phyloP scores from a whole-genome alignment of 1,140 invertebrate genomes.

The Ruditapes philippinarum region DNA sequence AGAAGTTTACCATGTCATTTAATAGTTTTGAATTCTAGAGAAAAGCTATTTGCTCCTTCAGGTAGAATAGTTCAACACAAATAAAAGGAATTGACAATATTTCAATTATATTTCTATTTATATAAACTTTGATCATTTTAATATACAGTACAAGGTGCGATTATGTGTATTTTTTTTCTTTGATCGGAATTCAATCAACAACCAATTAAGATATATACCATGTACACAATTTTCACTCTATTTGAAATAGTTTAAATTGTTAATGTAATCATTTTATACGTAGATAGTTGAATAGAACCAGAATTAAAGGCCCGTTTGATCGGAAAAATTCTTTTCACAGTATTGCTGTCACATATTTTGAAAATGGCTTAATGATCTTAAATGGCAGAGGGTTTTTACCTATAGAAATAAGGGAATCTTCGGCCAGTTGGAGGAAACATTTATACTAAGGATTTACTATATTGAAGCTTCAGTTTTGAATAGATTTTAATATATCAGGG shows the following conservation, averaged over 20 bases:
- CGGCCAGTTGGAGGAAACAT: not conserved
- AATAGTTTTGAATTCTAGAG: no score
- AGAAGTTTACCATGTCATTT: no score
- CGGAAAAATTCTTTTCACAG: not conserved
- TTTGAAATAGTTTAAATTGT: not conserved
- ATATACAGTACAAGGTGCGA: no score
- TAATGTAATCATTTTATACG: not conserved
- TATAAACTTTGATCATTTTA: no score
- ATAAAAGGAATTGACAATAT: no score
- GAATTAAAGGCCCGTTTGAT: not conserved
- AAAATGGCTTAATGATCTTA: slow-evolving; percentile 12
- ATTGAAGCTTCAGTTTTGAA: not conserved
- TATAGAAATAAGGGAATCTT: not conserved
- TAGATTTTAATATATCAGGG: not conserved
- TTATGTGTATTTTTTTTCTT: not conserved
- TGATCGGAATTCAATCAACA: not conserved
- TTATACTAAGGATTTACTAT: not conserved
- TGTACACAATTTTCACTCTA: not conserved
- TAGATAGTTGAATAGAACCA: not conserved
- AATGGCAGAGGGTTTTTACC: not conserved
- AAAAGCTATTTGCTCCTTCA: no score
- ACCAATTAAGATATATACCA: slow-evolving; percentile 2
- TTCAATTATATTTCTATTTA: no score
- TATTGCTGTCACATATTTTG: slow-evolving; percentile 7
- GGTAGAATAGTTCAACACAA: no score